phyloP scores from a whole-genome alignment of 2,113 vertebrate species.

The Typhlomys cinereus region DNA sequence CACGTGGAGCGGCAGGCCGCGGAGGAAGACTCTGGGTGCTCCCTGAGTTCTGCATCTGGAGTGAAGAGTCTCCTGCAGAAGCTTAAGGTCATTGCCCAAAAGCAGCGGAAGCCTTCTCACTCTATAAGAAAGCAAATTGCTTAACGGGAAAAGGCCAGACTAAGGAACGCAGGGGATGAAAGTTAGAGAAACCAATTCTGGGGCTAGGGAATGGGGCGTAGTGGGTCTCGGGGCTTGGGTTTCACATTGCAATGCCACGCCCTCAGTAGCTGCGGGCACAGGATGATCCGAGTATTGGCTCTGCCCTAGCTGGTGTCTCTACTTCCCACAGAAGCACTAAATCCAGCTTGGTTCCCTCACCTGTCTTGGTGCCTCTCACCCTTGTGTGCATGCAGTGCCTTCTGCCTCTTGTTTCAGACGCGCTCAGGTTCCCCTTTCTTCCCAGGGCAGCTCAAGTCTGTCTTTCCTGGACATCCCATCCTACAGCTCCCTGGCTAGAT shows the following conservation, averaged over 20 bases:
- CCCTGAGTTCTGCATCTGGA: constrained; percentile 56
- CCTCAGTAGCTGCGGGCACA: too few relatives aligned
- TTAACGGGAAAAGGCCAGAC: background rate
- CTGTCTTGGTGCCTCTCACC: background rate
- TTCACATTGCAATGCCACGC: too few relatives aligned
- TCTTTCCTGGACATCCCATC: background rate
- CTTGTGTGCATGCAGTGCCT: background rate
- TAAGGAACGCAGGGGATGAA: background rate
- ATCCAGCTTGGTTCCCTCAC: background rate
- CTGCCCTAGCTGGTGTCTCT: background rate
- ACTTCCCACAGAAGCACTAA: accelerated
- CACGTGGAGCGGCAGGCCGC: constrained; percentile 80
- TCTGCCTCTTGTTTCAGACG: background rate
- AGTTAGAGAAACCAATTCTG: background rate
- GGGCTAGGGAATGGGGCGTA: accelerated
- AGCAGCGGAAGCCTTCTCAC: constrained; percentile 7
- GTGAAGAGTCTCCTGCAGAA: constrained; percentile 84
- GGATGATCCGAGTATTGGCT: too few relatives aligned
- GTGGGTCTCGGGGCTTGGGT: background rate
- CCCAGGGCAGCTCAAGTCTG: background rate
- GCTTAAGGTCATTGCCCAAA: constrained; percentile 87
- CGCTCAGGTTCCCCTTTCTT: background rate
- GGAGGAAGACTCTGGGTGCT: constrained; percentile 20
- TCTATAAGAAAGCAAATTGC: background rate
- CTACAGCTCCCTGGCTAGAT: background rate